Evolutionary conservation across 2,113 vertebrate species (phyloP), one percentile per base, ranked within the genome.

Genomic region (Aldabrachelys gigantea): DNA sequence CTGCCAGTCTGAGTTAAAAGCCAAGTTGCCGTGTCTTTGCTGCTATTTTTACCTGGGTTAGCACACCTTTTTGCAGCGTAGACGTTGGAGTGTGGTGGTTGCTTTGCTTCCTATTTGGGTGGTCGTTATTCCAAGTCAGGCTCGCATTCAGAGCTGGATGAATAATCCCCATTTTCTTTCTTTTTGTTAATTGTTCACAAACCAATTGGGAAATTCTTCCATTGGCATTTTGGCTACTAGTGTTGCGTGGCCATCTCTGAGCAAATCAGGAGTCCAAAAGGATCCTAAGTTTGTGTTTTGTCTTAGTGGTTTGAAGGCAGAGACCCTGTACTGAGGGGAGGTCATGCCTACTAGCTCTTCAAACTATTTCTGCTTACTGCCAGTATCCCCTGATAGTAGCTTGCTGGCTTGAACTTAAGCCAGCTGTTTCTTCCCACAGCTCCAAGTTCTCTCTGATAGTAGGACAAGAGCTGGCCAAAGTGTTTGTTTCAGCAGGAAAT

Each of bases 361-460:
- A 69, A 76, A 41, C 69, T 52, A 80, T 92, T 96, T 89, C 29
- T 3, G 1, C 80, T 91, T 78, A 47, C 54, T 87, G 27, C 89
- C 90, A 57, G 53, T 49, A 93, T 79, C 78, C 44, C 50, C 87
- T 89, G 52, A 14, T 35, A 88, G 49, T 38, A 82, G 49, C 94
- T 78, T 59, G 90, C 62, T 95, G 87, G 91, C 92, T 93, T 90
- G 91, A 96, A 62, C 16, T 92, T 94, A 90, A 52, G 91, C 22
- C 80, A 93, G 49, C 85, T 92, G 85, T 94, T 96, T 81, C 31
- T 90, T 50, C 84, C 76, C 49, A 35, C 85, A n/a, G 49, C 38
- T 35, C 49, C 81, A 85, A 72, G 78, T 85, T 92, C 65, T 88
- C 81, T 85, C 85, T 85, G 52, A 44, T 78, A 41, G 84, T 88